A percentile compares a stretch with the other conserved stretches of the same genome.
These are phyloP conservation scores for Sclerurus mexicanus DNA, from an alignment of 2,113 vertebrate genomes.

Conservation along the genomic window DNA sequence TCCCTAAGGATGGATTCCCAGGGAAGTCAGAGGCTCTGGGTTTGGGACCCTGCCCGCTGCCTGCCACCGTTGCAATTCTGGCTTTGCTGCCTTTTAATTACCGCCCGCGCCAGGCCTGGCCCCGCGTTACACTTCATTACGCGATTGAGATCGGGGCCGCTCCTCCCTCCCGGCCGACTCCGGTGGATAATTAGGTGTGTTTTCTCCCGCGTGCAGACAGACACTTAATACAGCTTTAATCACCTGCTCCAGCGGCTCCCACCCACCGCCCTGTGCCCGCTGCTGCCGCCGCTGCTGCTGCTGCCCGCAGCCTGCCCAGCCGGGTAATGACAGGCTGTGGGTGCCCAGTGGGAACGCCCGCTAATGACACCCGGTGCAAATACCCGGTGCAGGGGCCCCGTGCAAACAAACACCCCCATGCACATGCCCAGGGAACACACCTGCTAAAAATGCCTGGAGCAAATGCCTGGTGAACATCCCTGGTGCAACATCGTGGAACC, in stretches of 20 bases:
- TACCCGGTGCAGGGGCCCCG: not conserved
- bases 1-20: not conserved
- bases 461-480: not conserved
- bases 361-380: not conserved
- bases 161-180: constrained; percentile 36
- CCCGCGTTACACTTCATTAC: constrained; percentile 15
- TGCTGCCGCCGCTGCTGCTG: not conserved
- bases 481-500: not conserved
- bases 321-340: not conserved
- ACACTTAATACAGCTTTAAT: constrained; percentile 38
- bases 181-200: constrained; percentile 46
- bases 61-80: not conserved
- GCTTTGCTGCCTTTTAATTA: constrained; percentile 47
- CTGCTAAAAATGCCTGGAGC: fast-evolving
- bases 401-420: not conserved
- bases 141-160: constrained; percentile 21
- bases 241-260: not conserved
- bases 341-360: not conserved
- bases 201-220: constrained; percentile 31
- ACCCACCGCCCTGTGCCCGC: not conserved
- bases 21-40: not conserved
- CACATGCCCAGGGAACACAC: fast-evolving
- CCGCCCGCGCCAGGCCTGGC: not conserved
- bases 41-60: not conserved
- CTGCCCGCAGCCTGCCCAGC: not conserved